Base-by-base conservation (phyloP, 2,888 invertebrate species). In the Galeruca laticollis region DNA sequence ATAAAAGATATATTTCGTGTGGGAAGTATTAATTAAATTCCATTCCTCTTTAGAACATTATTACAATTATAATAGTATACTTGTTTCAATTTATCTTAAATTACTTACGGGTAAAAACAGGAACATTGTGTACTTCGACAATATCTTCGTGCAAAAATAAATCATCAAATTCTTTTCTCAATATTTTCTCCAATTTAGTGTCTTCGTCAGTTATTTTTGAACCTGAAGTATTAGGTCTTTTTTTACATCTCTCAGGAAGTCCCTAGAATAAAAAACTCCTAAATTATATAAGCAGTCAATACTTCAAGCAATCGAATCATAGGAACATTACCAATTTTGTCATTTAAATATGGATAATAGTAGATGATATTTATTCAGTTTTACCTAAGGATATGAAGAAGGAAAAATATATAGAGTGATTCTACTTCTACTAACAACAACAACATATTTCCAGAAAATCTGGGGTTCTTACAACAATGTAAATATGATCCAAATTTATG, bases 81-180 rank as follows among this genome's bases (percentile, higher is more conserved):
- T 33, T 11, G 13, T 15, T 20, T 15, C 10, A 3, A 15, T 2
- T 20, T 57, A 57, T 11, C 57, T n/a, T n/a, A 13, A 37, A 15
- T 47, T 47, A 69, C 71, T 69, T 78, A 83, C 83, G 79, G 57
- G 77, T 80, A 70, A 76, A 77, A 51, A 73, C 33, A n/a, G 62
- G 69, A 15, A 80, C 71, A 63, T 75, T 40, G 57, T 70, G 68
- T 20, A 79, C 60, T 68, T 77, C 77, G 21, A 77, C 71, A 31
- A 75, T 63, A 54, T 74, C 71, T 21, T 78, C 74, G 31, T 76
- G 76, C 60, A 77, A 57, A 49, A 76, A 70, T 26, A 76, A 60
- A 1, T 71, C 68, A 13, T 75, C 77, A 43, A 71, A 76, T 13
- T 70, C 56, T 49, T 75, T 73, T 13, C 68, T 67, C 51, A 73